Evolutionary conservation across 2,888 invertebrate genomes (phyloP).

Genomic region (Pristionchus japonicus): DNA sequence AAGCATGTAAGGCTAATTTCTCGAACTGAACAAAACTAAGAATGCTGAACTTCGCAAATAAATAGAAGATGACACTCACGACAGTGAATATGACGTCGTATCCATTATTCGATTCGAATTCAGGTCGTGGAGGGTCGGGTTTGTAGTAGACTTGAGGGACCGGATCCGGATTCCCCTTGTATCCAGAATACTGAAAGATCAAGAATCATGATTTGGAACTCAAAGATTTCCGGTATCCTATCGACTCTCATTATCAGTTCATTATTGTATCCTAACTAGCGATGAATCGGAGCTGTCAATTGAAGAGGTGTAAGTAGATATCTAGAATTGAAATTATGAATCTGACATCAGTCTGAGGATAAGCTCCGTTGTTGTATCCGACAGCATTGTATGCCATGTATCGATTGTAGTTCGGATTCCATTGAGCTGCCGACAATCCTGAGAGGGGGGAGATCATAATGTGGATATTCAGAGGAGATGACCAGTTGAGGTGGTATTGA

Average conservation of each 20-base stretch:
- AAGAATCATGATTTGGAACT: not conserved
- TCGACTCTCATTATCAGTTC: no score
- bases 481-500: not conserved
- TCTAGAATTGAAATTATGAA: not conserved
- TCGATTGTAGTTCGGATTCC: conserved; percentile 41
- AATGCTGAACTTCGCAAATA: not conserved
- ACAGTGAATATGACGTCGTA: conserved; percentile 42
- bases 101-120: conserved; percentile 40
- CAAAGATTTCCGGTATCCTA: not conserved
- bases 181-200: conserved; percentile 29
- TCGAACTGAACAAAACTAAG: no score
- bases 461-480: not conserved
- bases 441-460: no score
- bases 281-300: not conserved
- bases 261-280: no score
- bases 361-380: conserved; percentile 29
- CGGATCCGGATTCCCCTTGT: conserved; percentile 17
- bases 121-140: conserved; percentile 19
- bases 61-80: not conserved
- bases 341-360: conserved; percentile 20
- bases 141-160: not conserved
- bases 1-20: no score
- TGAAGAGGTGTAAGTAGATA: not conserved
- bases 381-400: conserved; percentile 46
- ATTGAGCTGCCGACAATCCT: conserved; percentile 38